Evolutionary conservation across 64 coral and sea anemone genomes (phyloP), one percentile per base, ranked within the genome.

Genomic region (Porites australiensis): DNA sequence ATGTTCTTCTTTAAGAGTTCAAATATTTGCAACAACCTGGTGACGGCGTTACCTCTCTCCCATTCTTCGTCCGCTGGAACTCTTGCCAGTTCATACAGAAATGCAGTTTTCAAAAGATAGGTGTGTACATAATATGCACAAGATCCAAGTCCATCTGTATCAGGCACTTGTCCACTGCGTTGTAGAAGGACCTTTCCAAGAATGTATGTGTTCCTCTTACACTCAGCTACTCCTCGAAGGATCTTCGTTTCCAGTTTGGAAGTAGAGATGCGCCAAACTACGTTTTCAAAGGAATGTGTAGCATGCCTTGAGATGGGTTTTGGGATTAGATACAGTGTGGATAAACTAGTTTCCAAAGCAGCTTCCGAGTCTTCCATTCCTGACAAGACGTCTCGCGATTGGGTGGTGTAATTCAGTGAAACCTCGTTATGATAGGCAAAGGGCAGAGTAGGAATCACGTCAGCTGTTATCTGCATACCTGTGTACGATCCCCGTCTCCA

Each of bases 61-160:
- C 84, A 87, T 59, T 19, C 72, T 55, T 57, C 71, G 23, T 55
- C 53, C n/a, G 70, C 47, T 50, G 16, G 84, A 87, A 87, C n/a
- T 87, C 84, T 87, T 51, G 84, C 68, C 84, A 87, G 45, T 87
- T 55, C 84, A 87, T 43, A 0, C 18, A 87, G 84, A 55, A 87
- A 87, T 55, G 66, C 67, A 19, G 84, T 87, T 27, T 87, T 87
- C 18, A 87, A 50, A n/a, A 87, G 84, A 73, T 87, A 87, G 19
- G 84, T 87, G 47, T 87, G 84, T 72, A 74, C 74, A 54, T 22
- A 87, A 23, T 73, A 73, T 16, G 43, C 68, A 43, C 68, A 72
- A 27, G 67, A 55, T 2, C 84, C 84, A n/a, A 72, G 53, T 13
- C 71, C 67, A 53, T 87, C 84, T 21, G 68, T 3, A 74, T 72